These are phyloP conservation scores for Cylloceria caligata DNA, from an alignment of 2,888 invertebrate species.

Conservation along the genomic window DNA sequence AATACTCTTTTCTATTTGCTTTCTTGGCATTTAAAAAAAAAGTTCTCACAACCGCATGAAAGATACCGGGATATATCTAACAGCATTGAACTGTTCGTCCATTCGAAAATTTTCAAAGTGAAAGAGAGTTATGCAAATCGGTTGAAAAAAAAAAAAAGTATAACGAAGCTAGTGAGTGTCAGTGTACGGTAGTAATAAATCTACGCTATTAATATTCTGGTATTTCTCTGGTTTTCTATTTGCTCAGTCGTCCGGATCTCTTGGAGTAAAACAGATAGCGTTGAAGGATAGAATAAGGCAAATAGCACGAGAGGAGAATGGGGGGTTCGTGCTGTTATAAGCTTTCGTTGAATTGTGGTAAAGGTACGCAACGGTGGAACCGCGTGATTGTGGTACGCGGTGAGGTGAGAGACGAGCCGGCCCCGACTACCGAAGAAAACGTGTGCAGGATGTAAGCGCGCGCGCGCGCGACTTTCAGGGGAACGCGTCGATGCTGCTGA, in stretches of 20 bases:
- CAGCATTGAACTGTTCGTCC: too few relatives aligned
- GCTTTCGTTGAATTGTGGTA: slow-evolving; percentile 76
- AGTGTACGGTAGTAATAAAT: background rate
- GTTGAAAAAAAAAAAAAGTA: background rate
- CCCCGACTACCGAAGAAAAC: slow-evolving; percentile 61
- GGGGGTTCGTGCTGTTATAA: slow-evolving; percentile 19
- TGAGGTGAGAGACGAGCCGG: slow-evolving; percentile 13
- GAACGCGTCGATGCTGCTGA: background rate
- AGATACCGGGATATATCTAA: too few relatives aligned
- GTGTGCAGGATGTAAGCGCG: slow-evolving; percentile 57
- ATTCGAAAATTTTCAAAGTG: too few relatives aligned
- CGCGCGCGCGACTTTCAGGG: slow-evolving; percentile 11
- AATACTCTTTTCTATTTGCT: too few relatives aligned
- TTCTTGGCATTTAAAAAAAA: too few relatives aligned
- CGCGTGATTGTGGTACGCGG: slow-evolving; percentile 57
- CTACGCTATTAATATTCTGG: background rate
- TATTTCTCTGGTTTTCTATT: background rate
- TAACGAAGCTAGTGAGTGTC: background rate
- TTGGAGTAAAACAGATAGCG: background rate
- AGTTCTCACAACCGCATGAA: too few relatives aligned
- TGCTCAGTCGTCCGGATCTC: background rate
- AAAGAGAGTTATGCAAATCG: background rate
- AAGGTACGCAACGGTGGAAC: background rate
- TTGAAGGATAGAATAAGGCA: slow-evolving; percentile 1
- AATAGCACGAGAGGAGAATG: slow-evolving; percentile 13